Evolutionary conservation across 2,113 vertebrate genomes (phyloP).

Genomic region (Proteles cristata): DNA sequence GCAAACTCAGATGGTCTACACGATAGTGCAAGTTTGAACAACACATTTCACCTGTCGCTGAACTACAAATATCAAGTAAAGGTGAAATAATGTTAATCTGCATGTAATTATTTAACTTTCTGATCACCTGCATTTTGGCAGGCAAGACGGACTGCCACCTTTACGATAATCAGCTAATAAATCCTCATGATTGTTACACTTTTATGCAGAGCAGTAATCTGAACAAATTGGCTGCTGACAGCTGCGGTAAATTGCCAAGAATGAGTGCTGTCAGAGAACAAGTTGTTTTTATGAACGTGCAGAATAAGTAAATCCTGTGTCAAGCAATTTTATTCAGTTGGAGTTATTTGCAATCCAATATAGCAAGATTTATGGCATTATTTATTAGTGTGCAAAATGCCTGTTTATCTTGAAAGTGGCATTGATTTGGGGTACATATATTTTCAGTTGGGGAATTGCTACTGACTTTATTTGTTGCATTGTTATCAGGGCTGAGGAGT

Average conservation of each 20-base stretch:
- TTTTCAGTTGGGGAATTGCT: constrained; percentile 73
- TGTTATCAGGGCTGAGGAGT: constrained; percentile 40
- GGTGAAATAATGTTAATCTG: constrained; percentile 83
- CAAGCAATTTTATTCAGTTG: constrained; percentile 82
- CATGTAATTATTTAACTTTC: constrained; percentile 85
- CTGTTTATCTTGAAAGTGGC: constrained; percentile 84
- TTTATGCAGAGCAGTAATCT: constrained; percentile 87
- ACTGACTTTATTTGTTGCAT: constrained; percentile 60
- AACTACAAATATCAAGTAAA: constrained; percentile 74
- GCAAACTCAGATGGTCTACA: constrained; percentile 24
- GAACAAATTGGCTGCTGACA: constrained; percentile 89
- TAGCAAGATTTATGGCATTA: constrained; percentile 81
- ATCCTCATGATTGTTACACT: constrained; percentile 86
- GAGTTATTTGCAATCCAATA: constrained; percentile 83
- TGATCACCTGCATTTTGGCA: constrained; percentile 83
- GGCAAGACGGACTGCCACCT: constrained; percentile 79
- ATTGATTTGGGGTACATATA: constrained; percentile 77
- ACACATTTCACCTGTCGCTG: constrained; percentile 67
- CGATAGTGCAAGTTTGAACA: constrained; percentile 24
- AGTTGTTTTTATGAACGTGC: constrained; percentile 84
- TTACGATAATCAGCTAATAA: constrained; percentile 87
- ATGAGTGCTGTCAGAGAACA: constrained; percentile 87
- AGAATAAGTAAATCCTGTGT: constrained; percentile 86
- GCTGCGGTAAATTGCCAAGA: constrained; percentile 88
- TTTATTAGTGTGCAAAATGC: constrained; percentile 84